Base-by-base conservation (phyloP, 1,140 invertebrate genomes). In the Ganaspis sp. region DNA sequence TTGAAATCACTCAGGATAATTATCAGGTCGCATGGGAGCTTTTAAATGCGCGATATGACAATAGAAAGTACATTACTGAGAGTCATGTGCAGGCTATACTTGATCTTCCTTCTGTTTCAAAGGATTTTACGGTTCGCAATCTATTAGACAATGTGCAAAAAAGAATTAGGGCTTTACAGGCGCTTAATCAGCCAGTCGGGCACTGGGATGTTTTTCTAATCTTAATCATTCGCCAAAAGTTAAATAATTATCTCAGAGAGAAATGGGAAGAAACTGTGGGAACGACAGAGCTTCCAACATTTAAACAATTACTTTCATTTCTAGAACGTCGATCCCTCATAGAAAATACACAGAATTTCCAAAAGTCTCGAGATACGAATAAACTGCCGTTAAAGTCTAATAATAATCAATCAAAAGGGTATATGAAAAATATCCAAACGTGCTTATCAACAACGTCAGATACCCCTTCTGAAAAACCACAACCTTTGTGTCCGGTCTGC, bases 191-290 rank as follows among this genome's bases (percentile, higher is more conserved):
- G 73, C 79, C 83, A 0, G 72, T 79, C 8, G n/a, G 77, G 9
- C 49, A 80, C 1, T 87, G 83, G 84, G 81, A 84, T 70, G 76
- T 72, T 4, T 40, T 86, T 23, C 75, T 38, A 9, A 38, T 38
- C 9, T 38, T 38, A 38, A 38, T 38, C 4, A 38, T 38, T 38
- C 37, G 37, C 9, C 37, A 38, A 38, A 38, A 38, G 9, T 38
- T 38, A 5, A 38, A 80, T 38, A 58, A 45, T 8, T 72, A 6
- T 9, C 76, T 73, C 0, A 58, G 76, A 54, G 53, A 38, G 9
- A 38, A 38, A 38, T 38, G 37, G 37, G 37, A 38, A 38, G 37
- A 38, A 38, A 5, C 37, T 4, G 37, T 38, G 9, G 37, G 37
- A 38, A 38, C 70, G 15, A 71, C 75, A 40, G 69, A 69, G 12